Conservation (phyloP, 2,113 vertebrate species). For the Micronycteris hirsuta region DNA sequence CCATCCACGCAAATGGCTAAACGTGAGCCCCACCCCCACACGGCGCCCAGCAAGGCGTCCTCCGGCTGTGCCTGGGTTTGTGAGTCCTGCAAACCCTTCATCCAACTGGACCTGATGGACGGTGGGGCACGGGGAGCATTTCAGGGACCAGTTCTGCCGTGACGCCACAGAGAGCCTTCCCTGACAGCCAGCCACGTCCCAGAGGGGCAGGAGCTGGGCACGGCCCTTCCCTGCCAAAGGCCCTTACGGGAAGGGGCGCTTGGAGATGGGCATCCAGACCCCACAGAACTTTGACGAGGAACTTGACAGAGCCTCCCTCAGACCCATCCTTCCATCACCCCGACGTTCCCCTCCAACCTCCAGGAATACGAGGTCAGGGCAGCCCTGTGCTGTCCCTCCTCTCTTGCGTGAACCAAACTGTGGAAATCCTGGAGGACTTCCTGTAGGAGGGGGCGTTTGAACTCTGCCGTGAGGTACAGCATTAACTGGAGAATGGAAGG, state of each 20-base stretch:
- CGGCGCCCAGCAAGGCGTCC: rapidly evolving
- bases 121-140: rapidly evolving
- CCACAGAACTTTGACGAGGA: not conserved
- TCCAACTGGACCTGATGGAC: too few relatives aligned
- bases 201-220: not conserved
- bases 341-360: not conserved
- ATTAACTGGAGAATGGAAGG: not conserved
- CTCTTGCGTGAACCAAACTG: not conserved
- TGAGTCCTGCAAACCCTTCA: too few relatives aligned
- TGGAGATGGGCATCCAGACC: not conserved
- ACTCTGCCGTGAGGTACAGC: rapidly evolving
- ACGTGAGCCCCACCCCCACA: rapidly evolving
- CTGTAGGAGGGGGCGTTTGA: not conserved
- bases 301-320: not conserved
- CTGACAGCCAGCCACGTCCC: not conserved
- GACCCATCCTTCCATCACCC: not conserved
- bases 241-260: not conserved
- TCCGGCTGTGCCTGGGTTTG: rapidly evolving
- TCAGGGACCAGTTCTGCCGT: not conserved
- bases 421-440: not conserved
- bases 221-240: not conserved
- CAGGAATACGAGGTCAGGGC: not conserved
- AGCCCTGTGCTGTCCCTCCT: not conserved
- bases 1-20: rapidly evolving
- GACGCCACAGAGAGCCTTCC: rapidly evolving